Percentiles rank a stretch among this genome's conserved stretches.
These are phyloP conservation scores for Acanthornis magna DNA, from an alignment of 2,797 vertebrate species.

Conservation along the genomic window DNA sequence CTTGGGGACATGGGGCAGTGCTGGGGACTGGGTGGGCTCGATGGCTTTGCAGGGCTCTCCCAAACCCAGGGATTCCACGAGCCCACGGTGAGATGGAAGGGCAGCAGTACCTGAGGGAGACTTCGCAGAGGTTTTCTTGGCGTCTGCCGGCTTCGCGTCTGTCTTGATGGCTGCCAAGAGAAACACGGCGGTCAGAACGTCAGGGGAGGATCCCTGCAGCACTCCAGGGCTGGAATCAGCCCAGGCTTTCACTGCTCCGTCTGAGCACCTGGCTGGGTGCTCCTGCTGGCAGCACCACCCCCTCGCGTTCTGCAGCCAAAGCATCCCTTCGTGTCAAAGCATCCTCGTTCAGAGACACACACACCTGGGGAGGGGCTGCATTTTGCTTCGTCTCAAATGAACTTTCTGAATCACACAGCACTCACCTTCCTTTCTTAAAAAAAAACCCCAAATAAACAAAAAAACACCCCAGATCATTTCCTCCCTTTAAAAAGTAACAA, in stretches of 20 bases:
- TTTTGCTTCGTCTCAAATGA: not conserved
- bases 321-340: rapidly evolving
- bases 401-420: not conserved
- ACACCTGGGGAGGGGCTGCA: not conserved
- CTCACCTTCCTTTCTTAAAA: not conserved
- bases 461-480: not conserved
- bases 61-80: rapidly evolving
- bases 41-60: not conserved
- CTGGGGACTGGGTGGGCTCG: not conserved
- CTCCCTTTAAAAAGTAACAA: not conserved
- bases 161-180: conserved; percentile 81
- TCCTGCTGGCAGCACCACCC: not conserved
- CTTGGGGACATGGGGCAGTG: not conserved
- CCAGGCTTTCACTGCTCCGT: rapidly evolving
- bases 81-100: not conserved
- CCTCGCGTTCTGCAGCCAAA: rapidly evolving
- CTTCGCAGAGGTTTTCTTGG: conserved; percentile 83
- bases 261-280: not conserved
- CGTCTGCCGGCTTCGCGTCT: conserved; percentile 81
- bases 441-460: not conserved
- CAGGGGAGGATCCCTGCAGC: not conserved
- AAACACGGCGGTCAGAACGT: not conserved
- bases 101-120: conserved; percentile 80
- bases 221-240: not conserved
- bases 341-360: rapidly evolving